Evolutionary conservation across 2,113 vertebrate species (phyloP), one percentile per base, ranked within the genome.

Genomic region (Sula dactylatra): DNA sequence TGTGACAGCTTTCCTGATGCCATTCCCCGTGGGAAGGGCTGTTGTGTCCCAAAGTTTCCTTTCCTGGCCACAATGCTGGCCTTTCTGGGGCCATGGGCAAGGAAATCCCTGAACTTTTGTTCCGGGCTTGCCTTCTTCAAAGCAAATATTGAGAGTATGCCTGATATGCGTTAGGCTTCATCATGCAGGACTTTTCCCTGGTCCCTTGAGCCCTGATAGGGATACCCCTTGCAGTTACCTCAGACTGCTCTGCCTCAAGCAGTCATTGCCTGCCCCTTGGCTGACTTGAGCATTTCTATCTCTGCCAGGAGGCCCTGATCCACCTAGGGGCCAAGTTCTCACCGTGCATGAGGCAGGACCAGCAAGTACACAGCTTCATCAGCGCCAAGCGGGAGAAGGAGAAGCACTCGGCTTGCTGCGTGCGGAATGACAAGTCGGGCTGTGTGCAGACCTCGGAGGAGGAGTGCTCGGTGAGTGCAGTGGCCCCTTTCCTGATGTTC

Each of bases 301-400:
- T 78, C 79, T 82, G 49, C 40, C 96, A 99, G 99, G 99, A 99
- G 97, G 98, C 98, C 64, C 98, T 99, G 97, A 99, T 99, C 98
- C 99, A 99, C 96, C 98, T 99, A 91, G 99, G 99, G 72, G 99
- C 99, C 97, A 99, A 99, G 98, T 99, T 99, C 97, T 99, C 99
- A 3, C 99, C 99, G 1, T 99, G 99, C 98, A 99, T 99, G 99
- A 98, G 99, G 85, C 99, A 99, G 97, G 99, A 99, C 93, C 98
- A 99, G 69, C 99, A 99, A 95, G 99, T 99, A 89, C 98, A 99
- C 79, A 98, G 98, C 59, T 98, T 99, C 94, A 99, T 99, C 96
- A 98, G 97, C 0, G 97, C 98, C n/a, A 99, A 99, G 87, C 97
- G 98, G 10, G 98, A 98, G 38, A 98, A 98, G 11, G 99, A 99